phyloP scores from a whole-genome alignment of 2,113 vertebrate species.

The Onychostruthus taczanowskii region DNA sequence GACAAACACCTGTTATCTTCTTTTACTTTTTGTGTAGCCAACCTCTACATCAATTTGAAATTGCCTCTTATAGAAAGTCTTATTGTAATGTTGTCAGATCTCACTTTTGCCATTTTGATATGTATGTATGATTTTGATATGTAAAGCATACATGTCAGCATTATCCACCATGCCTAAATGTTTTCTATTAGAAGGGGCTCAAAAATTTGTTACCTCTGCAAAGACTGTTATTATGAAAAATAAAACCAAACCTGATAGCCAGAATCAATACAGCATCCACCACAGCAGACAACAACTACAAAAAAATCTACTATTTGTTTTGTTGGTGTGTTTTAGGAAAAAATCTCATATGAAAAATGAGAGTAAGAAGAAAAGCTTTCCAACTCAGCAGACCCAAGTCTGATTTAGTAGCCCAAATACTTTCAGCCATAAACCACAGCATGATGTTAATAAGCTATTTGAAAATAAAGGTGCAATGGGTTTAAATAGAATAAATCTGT shows the following conservation, averaged over 20 bases:
- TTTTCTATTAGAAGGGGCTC: neutral
- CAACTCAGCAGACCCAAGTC: neutral
- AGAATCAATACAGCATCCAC: neutral
- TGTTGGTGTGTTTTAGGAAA: neutral
- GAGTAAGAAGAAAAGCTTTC: neutral
- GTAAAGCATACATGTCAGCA: neutral
- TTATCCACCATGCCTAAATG: neutral
- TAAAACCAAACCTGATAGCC: neutral
- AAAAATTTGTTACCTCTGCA: neutral
- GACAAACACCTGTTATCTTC: neutral
- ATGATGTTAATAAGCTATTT: neutral
- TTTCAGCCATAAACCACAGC: neutral
- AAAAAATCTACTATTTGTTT: neutral
- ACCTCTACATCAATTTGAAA: neutral
- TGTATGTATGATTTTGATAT: too few species aligned
- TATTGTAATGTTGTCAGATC: neutral
- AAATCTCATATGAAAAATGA: neutral
- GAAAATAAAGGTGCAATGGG: neutral
- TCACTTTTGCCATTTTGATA: neutral
- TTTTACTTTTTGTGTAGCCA: neutral
- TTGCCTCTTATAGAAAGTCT: neutral
- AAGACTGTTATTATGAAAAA: neutral
- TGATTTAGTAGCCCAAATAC: neutral
- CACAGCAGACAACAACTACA: accelerated
- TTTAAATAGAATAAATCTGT: neutral